These are phyloP conservation scores for Meiosimyza platycephala DNA, from an alignment of 2,888 invertebrate genomes.

Conservation along the genomic window DNA sequence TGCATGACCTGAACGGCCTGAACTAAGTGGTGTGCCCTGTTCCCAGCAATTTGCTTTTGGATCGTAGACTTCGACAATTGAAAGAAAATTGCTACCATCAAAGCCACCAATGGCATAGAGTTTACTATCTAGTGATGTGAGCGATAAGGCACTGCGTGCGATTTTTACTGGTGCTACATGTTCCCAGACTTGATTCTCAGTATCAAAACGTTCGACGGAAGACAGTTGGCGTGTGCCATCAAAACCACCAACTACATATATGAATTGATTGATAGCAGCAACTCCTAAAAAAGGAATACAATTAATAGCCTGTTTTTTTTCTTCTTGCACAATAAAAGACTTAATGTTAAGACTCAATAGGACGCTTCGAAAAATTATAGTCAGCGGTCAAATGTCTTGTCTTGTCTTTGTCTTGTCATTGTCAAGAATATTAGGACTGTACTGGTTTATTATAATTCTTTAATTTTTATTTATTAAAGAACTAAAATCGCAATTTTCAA, in stretches of 20 bases:
- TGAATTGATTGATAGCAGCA: constrained; percentile 84
- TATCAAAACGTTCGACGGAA: constrained; percentile 88
- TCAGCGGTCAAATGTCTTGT: too few species aligned
- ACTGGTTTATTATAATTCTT: too few species aligned
- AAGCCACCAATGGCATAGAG: constrained; percentile 94
- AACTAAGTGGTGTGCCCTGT: constrained; percentile 80
- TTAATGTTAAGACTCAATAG: too few species aligned
- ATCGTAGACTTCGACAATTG: constrained; percentile 90
- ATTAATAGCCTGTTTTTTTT: neutral
- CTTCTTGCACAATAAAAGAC: too few species aligned
- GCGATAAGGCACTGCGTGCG: constrained; percentile 88
- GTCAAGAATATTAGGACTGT: too few species aligned
- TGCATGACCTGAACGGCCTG: constrained; percentile 91
- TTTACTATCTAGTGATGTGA: constrained; percentile 86
- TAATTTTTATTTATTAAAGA: too few species aligned
- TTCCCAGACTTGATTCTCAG: constrained; percentile 85
- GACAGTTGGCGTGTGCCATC: constrained; percentile 85
- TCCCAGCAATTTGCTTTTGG: constrained; percentile 81
- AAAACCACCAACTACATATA: constrained; percentile 96
- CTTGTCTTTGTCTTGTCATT: too few species aligned
- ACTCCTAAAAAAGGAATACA: constrained; percentile 71
- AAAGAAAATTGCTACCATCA: constrained; percentile 86
- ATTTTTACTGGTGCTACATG: constrained; percentile 79
- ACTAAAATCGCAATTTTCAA: too few species aligned
- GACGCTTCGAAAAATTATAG: too few species aligned